Base-by-base conservation (phyloP, 1,140 invertebrate genomes). In the Monomorium pharaonis region DNA sequence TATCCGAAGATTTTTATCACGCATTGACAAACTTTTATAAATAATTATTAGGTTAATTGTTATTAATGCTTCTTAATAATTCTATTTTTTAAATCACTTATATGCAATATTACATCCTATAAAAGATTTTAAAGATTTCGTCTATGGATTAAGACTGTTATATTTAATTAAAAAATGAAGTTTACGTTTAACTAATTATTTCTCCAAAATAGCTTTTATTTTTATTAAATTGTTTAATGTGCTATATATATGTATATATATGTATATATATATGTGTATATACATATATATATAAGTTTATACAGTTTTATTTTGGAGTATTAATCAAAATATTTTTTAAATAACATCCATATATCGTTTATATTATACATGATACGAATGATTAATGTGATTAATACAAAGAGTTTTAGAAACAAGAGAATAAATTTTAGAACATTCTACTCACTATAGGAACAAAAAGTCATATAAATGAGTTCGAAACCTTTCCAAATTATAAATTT, bases 161-260 rank as follows among this genome's bases (percentile, higher is more conserved):
- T 5, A 18, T 10, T 56, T 58, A 75, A 1, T 2, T 18, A 12
- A 76, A 60, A 60, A 5, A 56, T 42, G 18, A 47, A 47, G 0
- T 65, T 65, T 49, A 49, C 18, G n/a, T 16, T 10, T 3, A 65
- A 49, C 9, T 30, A 62, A 77, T 77, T 63, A 77, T 33, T 77
- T 77, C 3, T 33, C 3, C 12, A 63, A 62, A 62, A 16, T 63
- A 10, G 18, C 12, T 6, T 58, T 70, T 7, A 4, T n/a, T 70
- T 16, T 14, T 54, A 21, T 21, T 65, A 12, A 54, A 7, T 33
- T 37, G 16, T 30, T 49, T n/a, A n/a, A n/a, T n/a, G n/a, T n/a
- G n/a, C n/a, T n/a, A n/a, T n/a, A n/a, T n/a, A n/a, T n/a, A n/a
- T n/a, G n/a, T n/a, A n/a, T n/a, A n/a, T n/a, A n/a, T n/a, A n/a